phyloP scores from a whole-genome alignment of 2,797 vertebrate species.

The Simalia tracyae region DNA sequence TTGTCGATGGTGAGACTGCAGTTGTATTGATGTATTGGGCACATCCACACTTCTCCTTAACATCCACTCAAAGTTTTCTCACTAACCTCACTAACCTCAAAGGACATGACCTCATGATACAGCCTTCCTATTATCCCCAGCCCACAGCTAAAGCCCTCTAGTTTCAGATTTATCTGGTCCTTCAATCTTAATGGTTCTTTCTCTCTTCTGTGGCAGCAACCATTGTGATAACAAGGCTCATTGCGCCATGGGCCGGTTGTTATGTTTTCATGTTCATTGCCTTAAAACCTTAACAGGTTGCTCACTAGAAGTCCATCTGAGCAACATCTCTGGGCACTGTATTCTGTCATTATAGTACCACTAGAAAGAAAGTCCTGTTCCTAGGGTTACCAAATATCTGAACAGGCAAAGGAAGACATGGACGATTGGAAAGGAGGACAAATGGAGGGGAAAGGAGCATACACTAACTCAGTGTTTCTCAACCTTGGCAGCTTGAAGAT shows the following conservation, averaged over 20 bases:
- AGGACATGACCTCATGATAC: background rate
- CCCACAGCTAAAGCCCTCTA: background rate
- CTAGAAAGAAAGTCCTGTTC: background rate
- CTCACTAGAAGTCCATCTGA: background rate
- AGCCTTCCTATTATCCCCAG: background rate
- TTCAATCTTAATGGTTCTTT: background rate
- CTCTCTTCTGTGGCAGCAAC: background rate
- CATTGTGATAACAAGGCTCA: background rate
- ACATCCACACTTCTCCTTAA: too few species aligned
- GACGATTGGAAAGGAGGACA: background rate
- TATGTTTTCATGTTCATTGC: background rate
- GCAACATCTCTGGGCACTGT: background rate
- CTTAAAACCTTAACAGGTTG: background rate
- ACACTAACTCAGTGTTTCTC: too few species aligned
- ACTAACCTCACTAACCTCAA: background rate
- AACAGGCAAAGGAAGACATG: background rate
- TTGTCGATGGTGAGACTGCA: background rate
- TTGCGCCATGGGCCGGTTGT: background rate
- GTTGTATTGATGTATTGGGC: background rate
- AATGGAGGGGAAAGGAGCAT: background rate
- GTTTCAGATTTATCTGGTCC: background rate
- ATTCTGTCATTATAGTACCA: background rate
- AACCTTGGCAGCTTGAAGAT: too few species aligned
- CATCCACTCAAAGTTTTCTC: too few species aligned
- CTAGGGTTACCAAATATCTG: background rate